phyloP scores from a whole-genome alignment of 2,113 vertebrate species.

The Halcyon senegalensis region DNA sequence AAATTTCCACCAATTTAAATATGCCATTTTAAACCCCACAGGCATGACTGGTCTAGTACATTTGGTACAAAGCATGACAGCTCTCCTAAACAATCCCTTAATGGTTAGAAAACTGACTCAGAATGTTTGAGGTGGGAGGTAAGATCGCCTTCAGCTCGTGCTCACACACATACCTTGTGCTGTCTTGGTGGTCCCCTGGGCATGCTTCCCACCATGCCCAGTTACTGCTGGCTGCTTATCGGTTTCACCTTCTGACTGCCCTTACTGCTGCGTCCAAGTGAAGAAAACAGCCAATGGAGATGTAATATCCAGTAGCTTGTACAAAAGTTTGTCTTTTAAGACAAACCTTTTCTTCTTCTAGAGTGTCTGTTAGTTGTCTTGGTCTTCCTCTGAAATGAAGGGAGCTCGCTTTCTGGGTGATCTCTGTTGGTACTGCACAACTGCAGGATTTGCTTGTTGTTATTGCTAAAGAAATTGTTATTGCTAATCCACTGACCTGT shows the following conservation, averaged over 20 bases:
- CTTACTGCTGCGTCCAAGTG: not conserved
- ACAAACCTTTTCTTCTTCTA: not conserved
- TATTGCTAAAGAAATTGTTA: not conserved
- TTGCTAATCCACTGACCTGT: not conserved
- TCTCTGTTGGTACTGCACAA: not conserved
- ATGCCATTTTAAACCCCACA: not conserved
- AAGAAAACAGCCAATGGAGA: not conserved
- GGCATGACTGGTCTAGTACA: not conserved
- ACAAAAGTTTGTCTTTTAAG: not conserved
- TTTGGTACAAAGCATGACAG: not conserved
- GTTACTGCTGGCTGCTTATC: fast-evolving
- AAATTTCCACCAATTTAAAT: not conserved
- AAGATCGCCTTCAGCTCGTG: not conserved
- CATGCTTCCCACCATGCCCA: no score
- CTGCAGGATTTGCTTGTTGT: not conserved
- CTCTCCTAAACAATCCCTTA: not conserved
- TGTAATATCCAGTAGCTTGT: not conserved
- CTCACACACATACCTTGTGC: fast-evolving
- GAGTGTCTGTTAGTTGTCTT: not conserved
- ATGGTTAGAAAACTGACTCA: not conserved
- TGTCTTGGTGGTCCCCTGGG: fast-evolving
- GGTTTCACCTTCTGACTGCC: not conserved
- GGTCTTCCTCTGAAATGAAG: not conserved
- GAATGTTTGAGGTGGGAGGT: not conserved
- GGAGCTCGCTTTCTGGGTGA: not conserved